Percentiles rank a stretch among this genome's conserved stretches.
phyloP scores from a whole-genome alignment of 2,888 invertebrate genomes.

The Rhamphomyia laevipes region DNA sequence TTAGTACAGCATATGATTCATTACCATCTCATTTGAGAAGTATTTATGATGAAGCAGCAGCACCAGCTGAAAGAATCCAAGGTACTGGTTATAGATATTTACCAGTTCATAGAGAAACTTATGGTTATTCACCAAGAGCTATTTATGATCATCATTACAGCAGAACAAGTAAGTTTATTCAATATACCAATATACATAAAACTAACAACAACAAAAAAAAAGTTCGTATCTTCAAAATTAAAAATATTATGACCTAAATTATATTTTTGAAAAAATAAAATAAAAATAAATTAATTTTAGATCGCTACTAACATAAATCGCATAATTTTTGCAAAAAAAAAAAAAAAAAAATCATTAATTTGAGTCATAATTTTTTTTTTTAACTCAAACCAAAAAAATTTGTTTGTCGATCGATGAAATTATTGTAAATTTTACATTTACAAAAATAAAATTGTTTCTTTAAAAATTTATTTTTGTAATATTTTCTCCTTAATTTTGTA shows the following conservation, averaged over 20 bases:
- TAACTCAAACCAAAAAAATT: too few species aligned
- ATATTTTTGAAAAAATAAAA: background rate
- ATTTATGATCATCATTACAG: conserved; percentile 80
- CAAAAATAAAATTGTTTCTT: too few species aligned
- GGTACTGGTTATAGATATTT: conserved; percentile 83
- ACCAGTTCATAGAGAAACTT: conserved; percentile 80
- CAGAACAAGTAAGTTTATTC: conserved; percentile 67
- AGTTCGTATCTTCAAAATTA: background rate
- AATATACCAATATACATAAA: background rate
- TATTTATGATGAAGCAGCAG: conserved; percentile 75
- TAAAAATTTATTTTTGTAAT: too few species aligned
- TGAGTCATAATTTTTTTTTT: too few species aligned
- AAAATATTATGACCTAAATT: background rate
- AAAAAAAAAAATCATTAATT: too few species aligned
- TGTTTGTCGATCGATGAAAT: too few species aligned
- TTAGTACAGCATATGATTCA: conserved; percentile 62
- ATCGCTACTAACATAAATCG: background rate
- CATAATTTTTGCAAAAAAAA: too few species aligned
- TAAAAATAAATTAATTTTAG: background rate
- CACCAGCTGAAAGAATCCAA: conserved; percentile 71
- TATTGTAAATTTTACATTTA: too few species aligned
- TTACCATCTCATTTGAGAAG: conserved; percentile 66
- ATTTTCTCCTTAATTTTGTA: too few species aligned
- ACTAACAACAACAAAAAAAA: too few species aligned
- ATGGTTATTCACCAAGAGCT: conserved; percentile 79